Evolutionary conservation across 2,113 vertebrate species (phyloP), one percentile per base, ranked within the genome.

Genomic region (Alligator mississippiensis): DNA sequence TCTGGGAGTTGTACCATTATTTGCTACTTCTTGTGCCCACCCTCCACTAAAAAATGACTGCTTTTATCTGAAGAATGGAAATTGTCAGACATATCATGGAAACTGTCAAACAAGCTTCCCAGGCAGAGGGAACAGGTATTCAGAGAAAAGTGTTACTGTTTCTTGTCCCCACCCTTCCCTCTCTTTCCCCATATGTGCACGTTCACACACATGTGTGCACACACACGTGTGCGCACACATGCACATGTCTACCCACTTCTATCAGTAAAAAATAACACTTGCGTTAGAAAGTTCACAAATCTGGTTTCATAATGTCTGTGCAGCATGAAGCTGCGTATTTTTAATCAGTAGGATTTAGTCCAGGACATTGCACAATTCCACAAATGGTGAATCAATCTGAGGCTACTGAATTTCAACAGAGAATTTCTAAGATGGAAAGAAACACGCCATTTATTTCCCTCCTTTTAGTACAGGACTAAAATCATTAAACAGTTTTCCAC

Each of bases 151-250:
- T 38, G 68, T 6, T 72, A 61, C 17, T 89, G 64, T 10, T 3
- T 12, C 85, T 47, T 2, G 0, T 6, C 1, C 70, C 59, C 77
- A 2, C 19, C 1, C 57, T 24, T 2, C 17, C 58, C 62, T 61
- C 89, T 34, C 63, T 38, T 75, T 72, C 34, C 6, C 16, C 38
- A 13, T 62, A n/a, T 54, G 30, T 30, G 27, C 4, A 2, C 9
- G 4, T 9, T 21, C 5, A 11, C 75, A 62, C 79, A 61, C 4
- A 11, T 4, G 34, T 34, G 34, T 34, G 34, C 75, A 10, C 86
- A 60, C 90, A 60, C 3, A 72, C 70, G 76, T 63, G 66, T 38
- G 64, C n/a, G 60, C 5, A 57, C 88, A 47, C 47, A 47, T 47
- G 47, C 47, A 47, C 47, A 47, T 47, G 47, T 8, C 47, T 47